Conservation (phyloP, 1,140 invertebrate genomes). For the Drosophila pruinosa region DNA sequence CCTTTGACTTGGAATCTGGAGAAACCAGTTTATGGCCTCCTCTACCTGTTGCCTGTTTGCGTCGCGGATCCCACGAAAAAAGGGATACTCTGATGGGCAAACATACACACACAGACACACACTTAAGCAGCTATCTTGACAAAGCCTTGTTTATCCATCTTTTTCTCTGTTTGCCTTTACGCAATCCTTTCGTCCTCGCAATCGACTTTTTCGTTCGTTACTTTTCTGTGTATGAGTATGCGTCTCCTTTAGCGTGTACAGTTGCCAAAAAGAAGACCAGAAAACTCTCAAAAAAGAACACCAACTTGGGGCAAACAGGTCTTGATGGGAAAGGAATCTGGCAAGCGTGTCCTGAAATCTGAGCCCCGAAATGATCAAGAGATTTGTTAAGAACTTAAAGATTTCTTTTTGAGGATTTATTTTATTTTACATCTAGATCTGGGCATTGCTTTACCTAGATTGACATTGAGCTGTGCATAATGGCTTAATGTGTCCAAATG, state of each 20-base stretch:
- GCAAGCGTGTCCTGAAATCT: not conserved
- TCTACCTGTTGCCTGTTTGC: conserved; percentile 63
- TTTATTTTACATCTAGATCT: not conserved
- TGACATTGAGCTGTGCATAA: not conserved
- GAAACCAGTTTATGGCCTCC: conserved; percentile 68
- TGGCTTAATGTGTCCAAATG: conserved; percentile 38
- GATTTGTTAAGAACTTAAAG: not conserved
- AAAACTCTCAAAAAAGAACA: not conserved
- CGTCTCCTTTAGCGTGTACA: conserved; percentile 44
- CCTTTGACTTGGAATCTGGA: conserved; percentile 60
- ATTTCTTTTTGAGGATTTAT: no score
- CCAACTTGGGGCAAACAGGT: conserved; percentile 18
- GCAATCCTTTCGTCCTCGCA: conserved; percentile 77
- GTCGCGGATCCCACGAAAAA: conserved; percentile 72
- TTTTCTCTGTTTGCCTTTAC: conserved; percentile 45
- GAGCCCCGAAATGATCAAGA: not conserved
- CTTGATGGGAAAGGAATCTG: not conserved
- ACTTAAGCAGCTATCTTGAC: conserved; percentile 14
- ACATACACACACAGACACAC: conserved; percentile 32
- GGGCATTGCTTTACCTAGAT: not conserved
- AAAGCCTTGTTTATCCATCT: conserved; percentile 53
- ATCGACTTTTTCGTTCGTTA: conserved; percentile 47
- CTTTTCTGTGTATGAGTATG: no score
- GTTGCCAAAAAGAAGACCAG: conserved; percentile 16
- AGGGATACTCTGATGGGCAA: conserved; percentile 64